Base-by-base conservation (phyloP, 2,888 invertebrate genomes). In the Polydrusus pterygomalis region DNA sequence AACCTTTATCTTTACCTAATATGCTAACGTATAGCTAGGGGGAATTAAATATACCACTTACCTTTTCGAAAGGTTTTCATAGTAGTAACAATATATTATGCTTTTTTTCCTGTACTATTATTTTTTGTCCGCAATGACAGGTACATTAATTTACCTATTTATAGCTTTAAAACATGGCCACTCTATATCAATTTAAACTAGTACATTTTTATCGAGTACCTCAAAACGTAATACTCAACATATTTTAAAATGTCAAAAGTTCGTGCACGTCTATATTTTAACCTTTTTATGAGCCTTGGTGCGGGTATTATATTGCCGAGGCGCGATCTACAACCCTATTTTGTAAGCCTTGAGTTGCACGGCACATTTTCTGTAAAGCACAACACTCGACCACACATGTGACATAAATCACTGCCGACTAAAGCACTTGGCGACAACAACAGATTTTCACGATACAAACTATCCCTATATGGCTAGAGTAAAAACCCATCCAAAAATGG, bases 401-500 rank as follows among this genome's bases (percentile, higher is more conserved):
- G 80, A 82, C 81, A 84, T 85, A 85, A 85, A 85, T 85, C 85
- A 85, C 79, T 73, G 67, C 67, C 72, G 78, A 79, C 81, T 83
- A 84, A 84, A 83, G 84, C 83, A 84, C 83, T 84, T 81, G 82
- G 83, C 84, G 85, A 85, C 84, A 85, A 84, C 82, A 81, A 80
- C 85, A 85, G 85, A 84, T 85, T 84, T 83, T 79, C 80, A 79
- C 82, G 84, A 85, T 83, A 85, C 84, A 83, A 85, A 84, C 83
- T 84, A 83, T 84, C 82, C 80, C 81, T 82, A 82, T 81, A 83
- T 81, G 56, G 62, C 70, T 69, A 67, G 43, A 67, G 65, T 64
- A 70, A 74, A 70, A 72, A 63, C 65, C 70, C 70, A 75, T 60
- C 68, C 45, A 75, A 75, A 75, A 67, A 60, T 67, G 67, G 67